Evolutionary conservation across 2,797 vertebrate species (phyloP), one percentile per base, ranked within the genome.

Genomic region (Smutsia gigantea): DNA sequence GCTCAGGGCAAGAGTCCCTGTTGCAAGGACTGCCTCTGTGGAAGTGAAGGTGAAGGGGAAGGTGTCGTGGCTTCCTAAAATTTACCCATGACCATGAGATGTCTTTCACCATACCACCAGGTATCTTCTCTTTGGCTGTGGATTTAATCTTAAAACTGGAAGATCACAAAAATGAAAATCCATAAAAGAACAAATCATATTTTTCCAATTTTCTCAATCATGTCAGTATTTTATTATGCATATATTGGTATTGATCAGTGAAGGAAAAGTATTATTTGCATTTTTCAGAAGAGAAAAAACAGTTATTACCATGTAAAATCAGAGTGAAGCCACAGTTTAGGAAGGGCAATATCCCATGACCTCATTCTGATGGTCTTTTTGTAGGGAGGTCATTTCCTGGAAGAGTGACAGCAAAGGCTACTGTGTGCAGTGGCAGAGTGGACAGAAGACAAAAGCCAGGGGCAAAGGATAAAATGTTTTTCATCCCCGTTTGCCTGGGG

Each of bases 11-110:
- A 13, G 17, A 77, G 42, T 3, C 10, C 21, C 37, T 77, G 34
- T 21, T 1, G 0, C 12, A 72, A 25, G 34, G 57, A 25, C 25
- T 15, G 6, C 19, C 42, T 66, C 29, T 7, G 42, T 2, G 1
- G 59, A 57, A 93, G 51, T 42, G n/a, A 46, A 46, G 42, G 42
- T 46, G 42, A 74, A 39, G 37, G 37, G n/a, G n/a, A n/a, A 91
- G 46, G 34, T n/a, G 18, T 21, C 25, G n/a, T 25, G n/a, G 21
- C 6, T 63, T 61, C 55, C 37, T 51, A 29, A 66, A 46, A 46
- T 37, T 34, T 55, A 68, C 59, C 74, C 55, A 63, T 39, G 19
- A 78, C 19, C 39, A 13, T 3, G 3, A 34, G 39, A 57, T 19
- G 68, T 23, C 27, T 87, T 86, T 72, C 31, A 29, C 7, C 4